These are phyloP conservation scores for Idaea straminata DNA, from an alignment of 2,888 invertebrate genomes.

Conservation along the genomic window DNA sequence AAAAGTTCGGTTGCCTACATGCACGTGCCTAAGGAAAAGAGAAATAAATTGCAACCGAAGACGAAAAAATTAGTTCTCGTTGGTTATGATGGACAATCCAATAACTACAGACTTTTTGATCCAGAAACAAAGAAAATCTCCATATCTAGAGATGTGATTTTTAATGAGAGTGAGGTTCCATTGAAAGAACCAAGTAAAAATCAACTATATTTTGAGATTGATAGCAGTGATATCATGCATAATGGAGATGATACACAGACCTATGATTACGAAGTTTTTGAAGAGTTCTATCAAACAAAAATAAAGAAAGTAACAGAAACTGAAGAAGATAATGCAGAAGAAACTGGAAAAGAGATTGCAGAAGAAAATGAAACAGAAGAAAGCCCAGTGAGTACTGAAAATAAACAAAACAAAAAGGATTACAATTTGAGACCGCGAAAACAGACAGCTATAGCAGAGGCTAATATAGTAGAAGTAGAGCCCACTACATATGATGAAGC, in stretches of 20 bases:
- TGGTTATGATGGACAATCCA: slow-evolving; percentile 11
- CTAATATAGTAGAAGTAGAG: background rate
- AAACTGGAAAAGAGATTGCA: too few relatives aligned
- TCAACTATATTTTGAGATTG: too few relatives aligned
- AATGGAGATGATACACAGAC: background rate
- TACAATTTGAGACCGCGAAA: background rate
- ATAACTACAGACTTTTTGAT: slow-evolving; percentile 10
- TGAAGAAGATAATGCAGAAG: too few relatives aligned
- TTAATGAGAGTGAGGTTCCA: background rate
- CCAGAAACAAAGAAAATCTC: background rate
- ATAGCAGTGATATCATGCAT: background rate
- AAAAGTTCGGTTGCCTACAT: slow-evolving; percentile 9
- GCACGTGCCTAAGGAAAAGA: slow-evolving; percentile 13
- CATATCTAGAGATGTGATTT: slow-evolving; percentile 8
- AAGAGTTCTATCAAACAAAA: background rate
- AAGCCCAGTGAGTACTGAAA: background rate
- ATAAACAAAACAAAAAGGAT: background rate
- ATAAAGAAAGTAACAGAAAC: too few relatives aligned
- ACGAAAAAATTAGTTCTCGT: slow-evolving; percentile 10
- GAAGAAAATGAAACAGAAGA: background rate
- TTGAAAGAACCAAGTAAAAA: too few relatives aligned
- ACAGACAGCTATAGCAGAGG: background rate
- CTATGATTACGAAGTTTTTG: background rate
- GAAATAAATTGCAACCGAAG: slow-evolving; percentile 10
- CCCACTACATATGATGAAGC: background rate